phyloP scores from a whole-genome alignment of 2,797 vertebrate species.

The Numenius phaeopus region DNA sequence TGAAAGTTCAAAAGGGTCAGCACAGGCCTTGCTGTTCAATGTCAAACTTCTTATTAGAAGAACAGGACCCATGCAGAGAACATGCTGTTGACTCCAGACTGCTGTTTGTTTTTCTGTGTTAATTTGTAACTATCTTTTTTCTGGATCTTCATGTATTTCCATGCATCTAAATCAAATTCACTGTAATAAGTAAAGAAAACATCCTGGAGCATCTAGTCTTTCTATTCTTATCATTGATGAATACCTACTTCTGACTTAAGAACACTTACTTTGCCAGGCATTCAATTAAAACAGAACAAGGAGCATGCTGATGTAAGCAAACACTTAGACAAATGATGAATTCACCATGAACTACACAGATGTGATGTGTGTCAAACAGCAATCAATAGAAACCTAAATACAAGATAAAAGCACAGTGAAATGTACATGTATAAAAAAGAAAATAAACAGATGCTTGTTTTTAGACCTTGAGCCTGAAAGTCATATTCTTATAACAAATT shows the following conservation, averaged over 20 bases:
- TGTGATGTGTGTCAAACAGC: background rate
- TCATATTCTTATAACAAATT: background rate
- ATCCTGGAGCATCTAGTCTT: background rate
- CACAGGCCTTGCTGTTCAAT: background rate
- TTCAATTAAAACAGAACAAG: slow-evolving; percentile 66
- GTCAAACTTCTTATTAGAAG: background rate
- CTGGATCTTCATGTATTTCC: background rate
- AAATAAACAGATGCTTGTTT: background rate
- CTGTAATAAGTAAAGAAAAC: slow-evolving; percentile 21
- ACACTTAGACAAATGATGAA: slow-evolving; percentile 9
- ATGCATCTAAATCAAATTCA: background rate
- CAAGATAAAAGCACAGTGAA: background rate
- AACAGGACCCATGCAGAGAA: background rate
- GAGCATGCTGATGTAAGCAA: slow-evolving; percentile 15
- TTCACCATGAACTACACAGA: background rate
- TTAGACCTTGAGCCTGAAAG: background rate
- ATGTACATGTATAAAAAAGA: slow-evolving; percentile 9
- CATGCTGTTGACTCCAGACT: background rate
- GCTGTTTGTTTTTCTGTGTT: background rate
- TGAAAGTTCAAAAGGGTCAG: background rate
- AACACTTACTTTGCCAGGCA: background rate
- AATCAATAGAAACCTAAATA: slow-evolving; percentile 3
- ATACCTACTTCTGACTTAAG: background rate
- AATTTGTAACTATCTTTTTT: background rate
- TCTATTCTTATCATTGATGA: background rate